phyloP scores from a whole-genome alignment of 1,140 invertebrate genomes.

The Drosophila setifemur region DNA sequence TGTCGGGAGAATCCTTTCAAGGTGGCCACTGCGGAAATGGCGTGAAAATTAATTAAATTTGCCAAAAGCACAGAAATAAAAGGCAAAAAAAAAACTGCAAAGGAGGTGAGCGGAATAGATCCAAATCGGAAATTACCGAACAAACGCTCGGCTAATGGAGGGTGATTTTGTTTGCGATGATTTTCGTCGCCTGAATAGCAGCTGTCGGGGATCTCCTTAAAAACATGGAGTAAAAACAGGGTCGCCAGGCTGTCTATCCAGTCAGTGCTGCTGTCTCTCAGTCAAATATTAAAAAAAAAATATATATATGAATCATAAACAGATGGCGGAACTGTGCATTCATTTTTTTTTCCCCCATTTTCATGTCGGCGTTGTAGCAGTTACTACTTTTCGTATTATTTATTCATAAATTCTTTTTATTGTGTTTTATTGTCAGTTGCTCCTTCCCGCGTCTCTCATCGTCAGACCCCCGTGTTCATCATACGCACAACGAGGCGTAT shows the following conservation, averaged over 20 bases:
- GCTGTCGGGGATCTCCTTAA: not conserved
- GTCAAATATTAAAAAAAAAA: constrained; percentile 70
- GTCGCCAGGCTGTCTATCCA: constrained; percentile 18
- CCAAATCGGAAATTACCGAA: constrained; percentile 45
- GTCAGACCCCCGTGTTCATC: constrained; percentile 11
- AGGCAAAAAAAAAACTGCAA: no score
- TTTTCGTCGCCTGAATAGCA: constrained; percentile 45
- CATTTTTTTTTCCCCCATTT: constrained; percentile 34
- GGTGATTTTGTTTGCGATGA: constrained; percentile 66
- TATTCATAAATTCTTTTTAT: constrained; percentile 81
- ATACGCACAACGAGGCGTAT: constrained; percentile 75
- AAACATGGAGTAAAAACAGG: not conserved
- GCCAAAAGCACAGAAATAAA: constrained; percentile 19
- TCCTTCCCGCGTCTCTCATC: not conserved
- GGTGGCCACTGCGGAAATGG: constrained; percentile 59
- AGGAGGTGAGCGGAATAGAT: constrained; percentile 4
- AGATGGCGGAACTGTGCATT: constrained; percentile 59
- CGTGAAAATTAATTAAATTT: constrained; percentile 81
- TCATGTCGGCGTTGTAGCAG: constrained; percentile 31
- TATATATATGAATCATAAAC: constrained; percentile 78
- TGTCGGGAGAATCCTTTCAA: constrained; percentile 68
- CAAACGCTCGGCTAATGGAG: constrained; percentile 57
- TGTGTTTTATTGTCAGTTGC: constrained; percentile 67
- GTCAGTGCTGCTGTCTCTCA: constrained; percentile 17
- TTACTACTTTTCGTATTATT: constrained; percentile 75